These are phyloP conservation scores for Acrocyrtus sp. DNA, from an alignment of 2,888 invertebrate genomes.

Conservation along the genomic window DNA sequence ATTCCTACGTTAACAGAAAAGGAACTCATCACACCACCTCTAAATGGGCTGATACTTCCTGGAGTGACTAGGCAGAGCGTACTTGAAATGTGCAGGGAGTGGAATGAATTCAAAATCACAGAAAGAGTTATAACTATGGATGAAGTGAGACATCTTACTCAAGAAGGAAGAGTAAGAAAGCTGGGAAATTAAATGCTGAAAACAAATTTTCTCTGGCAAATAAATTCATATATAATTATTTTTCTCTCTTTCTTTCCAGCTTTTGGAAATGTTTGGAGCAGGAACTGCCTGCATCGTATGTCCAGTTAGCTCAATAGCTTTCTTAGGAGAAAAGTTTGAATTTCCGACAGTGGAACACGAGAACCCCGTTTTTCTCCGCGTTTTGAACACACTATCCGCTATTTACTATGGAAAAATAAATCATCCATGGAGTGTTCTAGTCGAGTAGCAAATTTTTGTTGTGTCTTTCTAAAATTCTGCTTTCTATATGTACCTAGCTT, in stretches of 20 bases:
- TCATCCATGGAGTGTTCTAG: slow-evolving; percentile 81
- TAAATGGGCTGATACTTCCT: slow-evolving; percentile 94
- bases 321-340: slow-evolving; percentile 74
- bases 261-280: slow-evolving; percentile 96
- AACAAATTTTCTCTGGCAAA: too few species aligned
- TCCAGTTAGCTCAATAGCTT: slow-evolving; percentile 88
- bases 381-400: slow-evolving; percentile 81
- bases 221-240: too few species aligned
- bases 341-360: slow-evolving; percentile 80
- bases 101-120: slow-evolving; percentile 86
- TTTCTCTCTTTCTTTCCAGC: too few species aligned
- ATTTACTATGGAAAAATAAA: slow-evolving; percentile 88
- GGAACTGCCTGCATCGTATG: slow-evolving; percentile 97
- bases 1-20: slow-evolving; percentile 75
- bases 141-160: slow-evolving; percentile 77
- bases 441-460: slow-evolving; percentile 67
- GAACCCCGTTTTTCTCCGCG: slow-evolving; percentile 77
- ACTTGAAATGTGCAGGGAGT: slow-evolving; percentile 80
- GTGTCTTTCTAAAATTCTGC: too few species aligned
- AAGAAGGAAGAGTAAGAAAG: slow-evolving; percentile 81
- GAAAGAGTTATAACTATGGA: slow-evolving; percentile 88
- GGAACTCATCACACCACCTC: slow-evolving; percentile 91
- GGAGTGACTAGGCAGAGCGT: slow-evolving; percentile 93
- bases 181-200: too few species aligned
- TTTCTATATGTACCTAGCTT: neutral